A percentile compares a stretch with the other conserved stretches of the same genome.
Evolutionary conservation across 2,888 invertebrate species (phyloP).

Genomic region (Xestoiulus laeticollis): DNA sequence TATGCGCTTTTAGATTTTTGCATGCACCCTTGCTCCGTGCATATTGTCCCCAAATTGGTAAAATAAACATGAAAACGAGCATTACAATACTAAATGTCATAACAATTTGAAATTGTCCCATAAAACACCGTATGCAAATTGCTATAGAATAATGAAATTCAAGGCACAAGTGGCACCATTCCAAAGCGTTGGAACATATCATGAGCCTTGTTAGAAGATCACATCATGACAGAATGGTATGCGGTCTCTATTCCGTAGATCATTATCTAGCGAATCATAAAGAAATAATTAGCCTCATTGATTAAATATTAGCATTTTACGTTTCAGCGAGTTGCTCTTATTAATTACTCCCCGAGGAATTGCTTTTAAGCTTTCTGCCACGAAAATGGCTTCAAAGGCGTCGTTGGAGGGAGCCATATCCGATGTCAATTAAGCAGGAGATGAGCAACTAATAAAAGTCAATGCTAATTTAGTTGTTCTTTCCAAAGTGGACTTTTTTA

Average conservation of each 20-base stretch:
- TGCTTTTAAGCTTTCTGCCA: background rate
- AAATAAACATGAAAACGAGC: background rate
- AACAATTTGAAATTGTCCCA: background rate
- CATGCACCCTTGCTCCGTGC: too few relatives aligned
- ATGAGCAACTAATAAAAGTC: conserved; percentile 33
- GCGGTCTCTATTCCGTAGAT: background rate
- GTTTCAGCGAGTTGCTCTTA: conserved; percentile 11
- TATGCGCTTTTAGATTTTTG: too few relatives aligned
- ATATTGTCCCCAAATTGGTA: too few relatives aligned
- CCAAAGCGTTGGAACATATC: background rate
- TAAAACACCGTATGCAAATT: background rate
- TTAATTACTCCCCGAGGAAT: conserved; percentile 19
- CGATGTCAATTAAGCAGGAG: conserved; percentile 19
- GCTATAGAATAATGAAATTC: background rate
- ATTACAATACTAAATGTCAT: background rate
- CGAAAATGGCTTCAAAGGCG: background rate
- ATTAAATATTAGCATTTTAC: conserved; percentile 31
- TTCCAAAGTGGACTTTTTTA: conserved; percentile 37
- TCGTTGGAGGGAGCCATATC: background rate
- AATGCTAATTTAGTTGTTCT: conserved; percentile 37
- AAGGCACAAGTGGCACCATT: background rate
- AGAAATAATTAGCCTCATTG: conserved; percentile 24
- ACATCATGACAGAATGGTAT: background rate
- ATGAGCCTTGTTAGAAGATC: background rate
- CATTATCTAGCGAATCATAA: conserved; percentile 5